Evolutionary conservation across 2,888 invertebrate genomes (phyloP), one percentile per base, ranked within the genome.

Genomic region (Shargacucullia verbasci): DNA sequence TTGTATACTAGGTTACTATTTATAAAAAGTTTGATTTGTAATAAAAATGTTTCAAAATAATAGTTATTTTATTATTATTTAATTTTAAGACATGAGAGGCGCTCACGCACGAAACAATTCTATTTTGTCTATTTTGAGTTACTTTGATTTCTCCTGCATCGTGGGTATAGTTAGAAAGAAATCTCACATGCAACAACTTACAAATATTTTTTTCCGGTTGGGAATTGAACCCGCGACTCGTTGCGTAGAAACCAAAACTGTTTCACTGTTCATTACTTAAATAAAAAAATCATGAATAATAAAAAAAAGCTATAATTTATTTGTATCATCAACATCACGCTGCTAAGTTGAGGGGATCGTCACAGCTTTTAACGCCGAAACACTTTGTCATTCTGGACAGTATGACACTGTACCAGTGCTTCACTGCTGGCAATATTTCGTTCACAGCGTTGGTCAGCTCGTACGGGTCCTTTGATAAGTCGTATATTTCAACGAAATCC

Each of bases 401-500:
- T 70, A 92, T 52, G 73, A 94, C 35, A 45, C 88, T 85, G 80
- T 95, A 95, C 81, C 95, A 88, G n/a, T 93, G 90, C 25, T 88
- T 87, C 48, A 95, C 82, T 1, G 95, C 93, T 0, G 95, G 95
- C 20, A 95, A 70, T 56, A 92, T 83, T 5, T 85, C 79, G 41
- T 89, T 82, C 2, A 91, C 95, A 5, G 95, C 89, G 84, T 98
- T 98, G 0, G 83, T 73, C 69, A 98, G 76, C 88, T 98, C 97
- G 82, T 95, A 95, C 0, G 96, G 96, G 83, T 98, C 98, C 0
- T 79, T 78, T 0, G 81, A 83, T 11, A 98, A 81, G 83, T 98
- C 95, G 84, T 98, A 98, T n/a, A 95, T 95, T 89, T 98, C 98
- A 0, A 95, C 88, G 82, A 96, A 98, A 68, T 94, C 88, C 97